Evolutionary conservation across 2,888 invertebrate species (phyloP).

Genomic region (Drosophila pseudotakahashii): DNA sequence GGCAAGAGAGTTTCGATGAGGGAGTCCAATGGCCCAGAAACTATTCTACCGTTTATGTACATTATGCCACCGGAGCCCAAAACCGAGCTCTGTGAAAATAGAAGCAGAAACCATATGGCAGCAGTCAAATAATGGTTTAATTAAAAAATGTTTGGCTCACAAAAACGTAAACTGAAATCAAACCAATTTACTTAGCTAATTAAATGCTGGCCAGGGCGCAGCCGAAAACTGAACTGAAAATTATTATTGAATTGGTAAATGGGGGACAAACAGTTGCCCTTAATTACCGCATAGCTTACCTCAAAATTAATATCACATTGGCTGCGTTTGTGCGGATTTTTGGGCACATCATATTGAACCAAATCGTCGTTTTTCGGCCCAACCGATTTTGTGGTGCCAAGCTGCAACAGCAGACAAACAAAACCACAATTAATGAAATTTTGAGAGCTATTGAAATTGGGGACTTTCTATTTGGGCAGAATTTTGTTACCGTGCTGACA

Average conservation of each 20-base stretch:
- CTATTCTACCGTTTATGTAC: slow-evolving; percentile 83
- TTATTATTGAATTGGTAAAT: slow-evolving; percentile 16
- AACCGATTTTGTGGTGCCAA: slow-evolving; percentile 56
- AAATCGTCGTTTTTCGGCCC: slow-evolving; percentile 62
- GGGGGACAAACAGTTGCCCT: slow-evolving; percentile 10
- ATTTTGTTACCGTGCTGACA: not conserved
- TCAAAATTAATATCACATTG: slow-evolving; percentile 82
- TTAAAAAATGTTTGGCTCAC: slow-evolving; percentile 14
- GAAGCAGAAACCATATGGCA: not conserved
- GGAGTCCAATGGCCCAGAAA: slow-evolving; percentile 84
- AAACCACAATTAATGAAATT: slow-evolving; percentile 4
- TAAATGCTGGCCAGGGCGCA: slow-evolving; percentile 15
- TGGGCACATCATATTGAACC: slow-evolving; percentile 82
- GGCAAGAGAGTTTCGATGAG: slow-evolving; percentile 83
- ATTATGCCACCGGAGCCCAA: slow-evolving; percentile 83
- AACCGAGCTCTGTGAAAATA: slow-evolving; percentile 79
- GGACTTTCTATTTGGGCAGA: not conserved
- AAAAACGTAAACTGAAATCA: slow-evolving; percentile 8
- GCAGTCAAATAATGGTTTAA: slow-evolving; percentile 19
- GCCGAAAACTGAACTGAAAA: not conserved
- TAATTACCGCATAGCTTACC: slow-evolving; percentile 63
- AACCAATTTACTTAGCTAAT: slow-evolving; percentile 35
- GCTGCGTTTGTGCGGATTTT: slow-evolving; percentile 78
- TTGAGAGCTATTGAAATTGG: not conserved
- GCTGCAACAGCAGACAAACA: slow-evolving; percentile 43